These are phyloP conservation scores for Neuroterus valhalla DNA, from an alignment of 1,140 invertebrate genomes.

Conservation along the genomic window DNA sequence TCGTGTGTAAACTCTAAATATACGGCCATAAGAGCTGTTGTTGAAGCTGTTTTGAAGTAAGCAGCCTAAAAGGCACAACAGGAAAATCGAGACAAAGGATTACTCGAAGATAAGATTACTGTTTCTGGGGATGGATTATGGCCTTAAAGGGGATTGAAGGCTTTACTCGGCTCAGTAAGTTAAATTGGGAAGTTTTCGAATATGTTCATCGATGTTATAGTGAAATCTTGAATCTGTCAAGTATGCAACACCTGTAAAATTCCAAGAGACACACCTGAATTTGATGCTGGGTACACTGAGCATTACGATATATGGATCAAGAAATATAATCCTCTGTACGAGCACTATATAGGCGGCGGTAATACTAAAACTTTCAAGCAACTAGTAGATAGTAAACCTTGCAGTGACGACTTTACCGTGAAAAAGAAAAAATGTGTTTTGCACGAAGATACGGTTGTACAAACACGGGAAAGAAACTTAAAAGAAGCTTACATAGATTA, in stretches of 20 bases:
- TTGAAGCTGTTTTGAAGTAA: slow-evolving; percentile 26
- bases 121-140: slow-evolving; percentile 51
- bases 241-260: slow-evolving; percentile 44
- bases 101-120: slow-evolving; percentile 34
- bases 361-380: too few relatives aligned
- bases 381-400: too few relatives aligned
- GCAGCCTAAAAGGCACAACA: slow-evolving; percentile 35
- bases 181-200: slow-evolving; percentile 49
- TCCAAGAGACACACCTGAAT: slow-evolving; percentile 36
- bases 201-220: slow-evolving; percentile 51
- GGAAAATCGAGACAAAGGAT: slow-evolving; percentile 28
- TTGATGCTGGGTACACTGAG: slow-evolving; percentile 44
- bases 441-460: too few relatives aligned
- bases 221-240: slow-evolving; percentile 48
- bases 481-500: too few relatives aligned
- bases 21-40: slow-evolving; percentile 14
- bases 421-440: too few relatives aligned
- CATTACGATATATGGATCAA: too few relatives aligned
- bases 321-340: too few relatives aligned
- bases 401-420: too few relatives aligned
- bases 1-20: slow-evolving; percentile 12
- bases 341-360: too few relatives aligned
- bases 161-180: slow-evolving; percentile 47
- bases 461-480: too few relatives aligned
- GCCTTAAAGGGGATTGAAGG: slow-evolving; percentile 52